phyloP scores from a whole-genome alignment of 2,888 invertebrate species.

The Oxystoma pomonae region DNA sequence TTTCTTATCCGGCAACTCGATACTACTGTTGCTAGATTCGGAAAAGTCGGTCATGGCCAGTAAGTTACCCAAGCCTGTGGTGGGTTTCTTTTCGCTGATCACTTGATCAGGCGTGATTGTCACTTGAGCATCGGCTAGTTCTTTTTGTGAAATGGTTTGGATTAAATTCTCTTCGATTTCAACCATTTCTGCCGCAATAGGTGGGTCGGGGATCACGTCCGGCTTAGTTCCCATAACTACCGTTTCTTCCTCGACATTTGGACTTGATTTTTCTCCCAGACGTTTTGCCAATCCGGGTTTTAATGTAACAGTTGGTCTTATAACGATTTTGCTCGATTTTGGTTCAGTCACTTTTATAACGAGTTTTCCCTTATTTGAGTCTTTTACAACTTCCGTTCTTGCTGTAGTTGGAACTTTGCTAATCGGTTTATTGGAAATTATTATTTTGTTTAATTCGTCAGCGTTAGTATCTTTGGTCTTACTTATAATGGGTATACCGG shows the following conservation, averaged over 20 bases:
- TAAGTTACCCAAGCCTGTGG: constrained; percentile 34
- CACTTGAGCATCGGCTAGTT: constrained; percentile 48
- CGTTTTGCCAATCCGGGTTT: neutral
- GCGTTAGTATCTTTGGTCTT: too few relatives aligned
- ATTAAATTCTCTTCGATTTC: constrained; percentile 55
- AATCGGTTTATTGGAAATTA: too few relatives aligned
- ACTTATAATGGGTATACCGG: too few relatives aligned
- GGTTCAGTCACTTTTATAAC: neutral
- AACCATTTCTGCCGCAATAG: constrained; percentile 37
- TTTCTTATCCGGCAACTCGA: constrained; percentile 10
- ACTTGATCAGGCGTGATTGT: constrained; percentile 50
- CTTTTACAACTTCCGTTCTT: neutral
- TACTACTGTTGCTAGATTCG: constrained; percentile 29
- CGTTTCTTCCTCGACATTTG: neutral
- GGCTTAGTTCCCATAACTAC: neutral
- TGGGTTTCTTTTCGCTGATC: constrained; percentile 38
- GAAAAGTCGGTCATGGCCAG: constrained; percentile 43
- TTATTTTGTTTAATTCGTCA: too few relatives aligned
- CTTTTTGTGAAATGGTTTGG: constrained; percentile 49
- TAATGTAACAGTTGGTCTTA: neutral
- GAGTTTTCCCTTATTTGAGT: neutral
- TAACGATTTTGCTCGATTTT: neutral
- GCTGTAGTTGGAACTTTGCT: neutral
- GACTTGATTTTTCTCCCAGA: neutral
- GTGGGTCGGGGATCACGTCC: neutral